Evolutionary conservation across 2,113 vertebrate genomes (phyloP), one percentile per base, ranked within the genome.

Genomic region (Nesoenas mayeri): DNA sequence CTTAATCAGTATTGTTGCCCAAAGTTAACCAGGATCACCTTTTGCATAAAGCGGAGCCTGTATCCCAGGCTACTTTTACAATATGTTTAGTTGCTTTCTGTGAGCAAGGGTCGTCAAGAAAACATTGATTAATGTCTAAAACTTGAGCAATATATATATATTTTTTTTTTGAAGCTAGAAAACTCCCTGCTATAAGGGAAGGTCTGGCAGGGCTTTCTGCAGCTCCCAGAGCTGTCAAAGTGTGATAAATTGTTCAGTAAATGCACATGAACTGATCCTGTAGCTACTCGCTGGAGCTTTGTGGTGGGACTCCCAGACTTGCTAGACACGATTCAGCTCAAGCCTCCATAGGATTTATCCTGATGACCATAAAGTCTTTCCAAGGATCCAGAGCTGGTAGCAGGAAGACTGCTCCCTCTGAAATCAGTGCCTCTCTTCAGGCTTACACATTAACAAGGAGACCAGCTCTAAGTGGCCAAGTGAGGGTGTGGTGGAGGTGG

Each of bases 191-290:
- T 91, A 0, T 44, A 53, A 73, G 58, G 40, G 29, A 72, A 67
- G 34, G 56, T 38, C 40, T 65, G 80, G 22, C 56, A 84, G 31
- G 32, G 7, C 31, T 92, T 88, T 88, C 40, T 91, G 69, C 50
- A 89, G 69, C 73, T 95, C 58, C 24, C 29, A 19, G 38, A 77
- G 36, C 79, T 86, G 64, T 88, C 75, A 6, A 42, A 84, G 40
- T 12, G 6, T 79, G 67, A 53, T 73, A 79, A 92, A 65, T 75
- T 83, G 32, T 82, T 80, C 62, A 32, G 24, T 88, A 91, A 91
- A 72, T 31, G 44, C 36, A 29, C 18, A 8, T 6, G 18, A 77
- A 40, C 40, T 70, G 58, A 40, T 92, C 24, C 50, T 80, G 24
- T 54, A 72, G 62, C 1, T 3, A 48, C 53, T 88, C 1, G 3